phyloP scores from a whole-genome alignment of 2,888 invertebrate genomes.

The Perizoma affinitatum region DNA sequence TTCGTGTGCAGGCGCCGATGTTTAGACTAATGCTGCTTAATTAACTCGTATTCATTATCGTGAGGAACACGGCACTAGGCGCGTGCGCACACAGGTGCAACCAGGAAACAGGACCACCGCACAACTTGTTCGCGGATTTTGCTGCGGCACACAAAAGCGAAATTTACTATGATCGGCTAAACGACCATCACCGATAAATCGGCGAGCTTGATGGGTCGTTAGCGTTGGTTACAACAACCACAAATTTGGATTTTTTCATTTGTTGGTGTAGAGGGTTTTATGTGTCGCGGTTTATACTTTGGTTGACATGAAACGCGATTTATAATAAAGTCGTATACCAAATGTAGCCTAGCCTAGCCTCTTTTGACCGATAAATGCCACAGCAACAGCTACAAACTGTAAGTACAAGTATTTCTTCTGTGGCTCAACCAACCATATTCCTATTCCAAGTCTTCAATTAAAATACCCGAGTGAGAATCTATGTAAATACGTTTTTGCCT shows the following conservation, averaged over 20 bases:
- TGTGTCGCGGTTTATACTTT: too few species aligned
- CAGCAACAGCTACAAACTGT: conserved; percentile 35
- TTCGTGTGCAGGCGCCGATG: conserved; percentile 79
- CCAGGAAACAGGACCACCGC: conserved; percentile 56
- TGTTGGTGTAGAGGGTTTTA: too few species aligned
- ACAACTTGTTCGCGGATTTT: conserved; percentile 15
- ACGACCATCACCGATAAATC: too few species aligned
- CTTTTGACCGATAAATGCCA: conserved; percentile 4
- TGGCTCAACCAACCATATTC: conserved; percentile 35
- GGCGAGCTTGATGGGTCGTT: too few species aligned
- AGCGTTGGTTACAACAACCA: too few species aligned
- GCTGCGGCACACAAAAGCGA: neutral
- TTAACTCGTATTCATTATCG: conserved; percentile 83
- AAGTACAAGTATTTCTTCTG: conserved; percentile 27
- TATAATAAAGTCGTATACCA: too few species aligned
- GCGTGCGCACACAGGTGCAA: conserved; percentile 63
- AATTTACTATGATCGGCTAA: neutral
- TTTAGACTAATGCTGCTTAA: conserved; percentile 79
- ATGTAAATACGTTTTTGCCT: conserved; percentile 24
- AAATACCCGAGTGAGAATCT: conserved; percentile 32
- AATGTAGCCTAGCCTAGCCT: too few species aligned
- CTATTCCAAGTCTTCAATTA: conserved; percentile 42
- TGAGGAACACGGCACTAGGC: conserved; percentile 55
- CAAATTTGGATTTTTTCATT: too few species aligned
- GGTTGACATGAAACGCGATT: too few species aligned